Evolutionary conservation across 2,797 vertebrate species (phyloP).

Genomic region (Phoeniculus purpureus): DNA sequence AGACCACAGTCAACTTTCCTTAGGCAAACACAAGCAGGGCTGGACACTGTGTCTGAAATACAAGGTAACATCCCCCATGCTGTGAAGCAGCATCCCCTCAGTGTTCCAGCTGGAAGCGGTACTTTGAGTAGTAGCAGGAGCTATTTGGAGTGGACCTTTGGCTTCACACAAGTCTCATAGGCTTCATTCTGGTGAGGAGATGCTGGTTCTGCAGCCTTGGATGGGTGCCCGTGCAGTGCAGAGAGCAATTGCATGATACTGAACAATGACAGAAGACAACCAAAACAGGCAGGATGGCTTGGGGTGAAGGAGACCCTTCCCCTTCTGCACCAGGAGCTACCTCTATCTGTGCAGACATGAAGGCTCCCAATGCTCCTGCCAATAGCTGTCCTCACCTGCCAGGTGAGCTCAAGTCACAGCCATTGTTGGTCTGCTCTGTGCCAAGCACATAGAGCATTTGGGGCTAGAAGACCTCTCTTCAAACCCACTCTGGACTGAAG

Average conservation of each 20-base stretch:
- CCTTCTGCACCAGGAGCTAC: neutral
- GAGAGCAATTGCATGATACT: neutral
- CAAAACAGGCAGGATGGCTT: neutral
- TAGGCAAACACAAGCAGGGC: neutral
- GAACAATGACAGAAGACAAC: neutral
- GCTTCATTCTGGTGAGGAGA: neutral
- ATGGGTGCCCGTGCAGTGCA: fast-evolving
- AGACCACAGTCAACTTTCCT: neutral
- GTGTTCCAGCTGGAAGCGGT: neutral
- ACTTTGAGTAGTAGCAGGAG: neutral
- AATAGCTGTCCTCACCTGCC: neutral
- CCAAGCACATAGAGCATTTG: neutral
- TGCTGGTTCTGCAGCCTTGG: neutral
- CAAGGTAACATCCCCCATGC: neutral
- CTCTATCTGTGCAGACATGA: neutral
- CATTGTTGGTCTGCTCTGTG: neutral
- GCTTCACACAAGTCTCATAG: neutral
- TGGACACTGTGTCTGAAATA: neutral
- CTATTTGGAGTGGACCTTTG: neutral
- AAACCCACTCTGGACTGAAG: neutral
- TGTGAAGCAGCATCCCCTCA: neutral
- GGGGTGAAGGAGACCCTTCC: neutral
- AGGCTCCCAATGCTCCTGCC: neutral
- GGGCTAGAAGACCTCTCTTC: neutral
- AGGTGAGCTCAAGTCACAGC: neutral